These are phyloP conservation scores for Pteria penguin DNA, from an alignment of 2,888 invertebrate genomes.

Conservation along the genomic window DNA sequence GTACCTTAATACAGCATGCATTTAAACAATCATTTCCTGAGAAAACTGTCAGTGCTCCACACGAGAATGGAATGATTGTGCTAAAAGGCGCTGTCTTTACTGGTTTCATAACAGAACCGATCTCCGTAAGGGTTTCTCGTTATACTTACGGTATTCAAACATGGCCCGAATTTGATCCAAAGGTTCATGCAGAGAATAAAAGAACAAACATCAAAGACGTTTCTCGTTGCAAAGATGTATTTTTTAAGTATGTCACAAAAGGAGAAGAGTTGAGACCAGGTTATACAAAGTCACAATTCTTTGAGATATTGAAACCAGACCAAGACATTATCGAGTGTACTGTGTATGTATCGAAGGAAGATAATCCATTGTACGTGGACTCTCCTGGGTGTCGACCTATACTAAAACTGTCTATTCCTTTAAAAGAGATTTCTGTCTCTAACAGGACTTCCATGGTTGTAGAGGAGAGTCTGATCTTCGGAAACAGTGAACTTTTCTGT, in stretches of 20 bases:
- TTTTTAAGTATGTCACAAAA: neutral
- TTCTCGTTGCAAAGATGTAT: slow-evolving; percentile 1
- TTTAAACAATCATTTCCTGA: neutral
- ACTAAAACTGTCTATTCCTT: neutral
- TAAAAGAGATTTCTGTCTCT: neutral
- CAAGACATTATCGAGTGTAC: neutral
- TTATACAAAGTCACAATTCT: neutral
- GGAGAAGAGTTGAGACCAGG: neutral
- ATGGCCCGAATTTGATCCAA: neutral
- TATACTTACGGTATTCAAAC: neutral
- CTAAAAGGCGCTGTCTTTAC: neutral
- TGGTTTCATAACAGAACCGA: neutral
- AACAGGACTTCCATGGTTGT: neutral
- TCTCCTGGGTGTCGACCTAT: neutral
- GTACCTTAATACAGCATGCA: neutral
- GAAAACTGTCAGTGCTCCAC: neutral
- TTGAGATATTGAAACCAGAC: neutral
- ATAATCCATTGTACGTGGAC: slow-evolving; percentile 4
- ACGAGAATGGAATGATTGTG: neutral
- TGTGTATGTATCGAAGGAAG: slow-evolving; percentile 1
- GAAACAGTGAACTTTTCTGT: neutral
- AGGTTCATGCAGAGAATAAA: neutral
- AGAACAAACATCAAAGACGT: neutral
- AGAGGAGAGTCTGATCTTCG: slow-evolving; percentile 1
- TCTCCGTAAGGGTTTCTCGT: neutral